Evolutionary conservation across 2,113 vertebrate genomes (phyloP), one percentile per base, ranked within the genome.

Genomic region (Xiphophorus maculatus): DNA sequence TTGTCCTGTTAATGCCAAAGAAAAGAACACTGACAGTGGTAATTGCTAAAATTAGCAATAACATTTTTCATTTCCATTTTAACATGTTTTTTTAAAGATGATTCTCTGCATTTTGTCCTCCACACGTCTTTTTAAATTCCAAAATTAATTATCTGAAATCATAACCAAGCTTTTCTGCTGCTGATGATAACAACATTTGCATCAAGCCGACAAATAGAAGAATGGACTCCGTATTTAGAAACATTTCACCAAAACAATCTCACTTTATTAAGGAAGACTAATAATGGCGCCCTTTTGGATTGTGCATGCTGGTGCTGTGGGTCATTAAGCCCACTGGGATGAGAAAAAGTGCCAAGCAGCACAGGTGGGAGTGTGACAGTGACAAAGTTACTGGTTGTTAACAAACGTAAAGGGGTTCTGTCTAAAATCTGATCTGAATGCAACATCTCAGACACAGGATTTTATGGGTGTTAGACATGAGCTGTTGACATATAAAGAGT

Each of bases 61-160:
- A 79, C 51, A 85, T 79, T 85, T 81, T 63, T 70, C 29, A 51
- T 87, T 87, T 80, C 74, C 67, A 72, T 85, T 80, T 77, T 44
- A 63, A 76, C 60, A 79, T 66, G 62, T 85, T 90, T 84, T 90
- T 84, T 88, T 74, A 89, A 87, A 82, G 79, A 82, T 72, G 76
- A 85, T 71, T 76, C 66, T 83, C 28, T 76, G 17, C 73, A 72
- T 74, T 66, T 74, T 70, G 35, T 35, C n/a, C 37, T 48, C 66
- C 28, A 22, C 4, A 22, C 74, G 42, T 80, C 69, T 81, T 87
- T 84, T 88, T 74, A 83, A 80, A 68, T 79, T 72, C 73, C 33
- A 0, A 82, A 90, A 90, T 90, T 82, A 89, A 89, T 91, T 91
- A 89, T 87, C 35, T 28, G 81, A 82, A 76, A 89, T 88, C 82